Evolutionary conservation across 2,888 invertebrate species (phyloP).

Genomic region (Synergus umbraculus): DNA sequence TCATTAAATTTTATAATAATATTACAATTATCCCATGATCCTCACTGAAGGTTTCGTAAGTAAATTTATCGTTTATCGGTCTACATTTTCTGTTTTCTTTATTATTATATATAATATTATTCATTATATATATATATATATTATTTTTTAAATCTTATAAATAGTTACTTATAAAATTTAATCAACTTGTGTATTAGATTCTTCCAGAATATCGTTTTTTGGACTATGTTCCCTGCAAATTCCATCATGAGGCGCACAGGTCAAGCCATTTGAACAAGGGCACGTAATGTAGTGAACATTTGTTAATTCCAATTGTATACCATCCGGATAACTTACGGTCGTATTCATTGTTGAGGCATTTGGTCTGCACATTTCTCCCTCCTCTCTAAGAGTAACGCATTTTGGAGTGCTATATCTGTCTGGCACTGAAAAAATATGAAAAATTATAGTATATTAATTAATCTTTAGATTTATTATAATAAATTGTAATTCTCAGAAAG

Average conservation of each 20-base stretch:
- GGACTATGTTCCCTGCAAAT: neutral
- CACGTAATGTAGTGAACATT: constrained; percentile 62
- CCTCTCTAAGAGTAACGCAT: constrained; percentile 57
- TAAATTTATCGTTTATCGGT: too few species aligned
- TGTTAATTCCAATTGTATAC: constrained; percentile 53
- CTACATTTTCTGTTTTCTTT: too few species aligned
- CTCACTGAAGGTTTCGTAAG: too few species aligned
- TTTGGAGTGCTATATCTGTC: constrained; percentile 60
- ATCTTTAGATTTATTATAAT: too few species aligned
- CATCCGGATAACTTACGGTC: constrained; percentile 63
- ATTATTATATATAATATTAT: too few species aligned
- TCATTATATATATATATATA: too few species aligned
- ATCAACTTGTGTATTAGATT: neutral
- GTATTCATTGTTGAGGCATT: constrained; percentile 51
- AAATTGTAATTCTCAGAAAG: neutral
- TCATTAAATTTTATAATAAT: too few species aligned
- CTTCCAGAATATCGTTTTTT: neutral
- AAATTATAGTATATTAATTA: neutral
- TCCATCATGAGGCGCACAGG: constrained; percentile 48
- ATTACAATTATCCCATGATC: too few species aligned
- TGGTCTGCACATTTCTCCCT: constrained; percentile 60
- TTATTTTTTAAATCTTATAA: neutral
- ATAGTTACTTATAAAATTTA: neutral
- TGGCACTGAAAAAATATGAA: constrained; percentile 49
- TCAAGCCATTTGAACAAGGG: constrained; percentile 60